Evolutionary conservation across 2,888 invertebrate species (phyloP), one percentile per base, ranked within the genome.

Genomic region (Odontothrips loti): DNA sequence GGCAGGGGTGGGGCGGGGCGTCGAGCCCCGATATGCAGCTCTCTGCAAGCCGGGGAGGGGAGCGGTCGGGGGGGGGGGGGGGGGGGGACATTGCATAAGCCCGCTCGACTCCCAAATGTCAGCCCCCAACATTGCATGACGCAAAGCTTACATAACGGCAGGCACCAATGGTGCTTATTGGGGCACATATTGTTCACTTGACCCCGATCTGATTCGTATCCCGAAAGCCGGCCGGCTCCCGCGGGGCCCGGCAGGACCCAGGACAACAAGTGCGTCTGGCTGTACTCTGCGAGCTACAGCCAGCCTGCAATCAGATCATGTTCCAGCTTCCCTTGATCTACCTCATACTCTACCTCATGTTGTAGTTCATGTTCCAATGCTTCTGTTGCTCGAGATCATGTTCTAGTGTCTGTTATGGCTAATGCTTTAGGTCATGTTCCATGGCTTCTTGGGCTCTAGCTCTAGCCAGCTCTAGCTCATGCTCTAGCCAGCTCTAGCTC

Each of bases 181-280:
- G 68, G 68, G 68, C 68, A 27, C 68, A 75, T 75, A 75, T 75
- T 75, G 68, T 75, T 75, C 68, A 75, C 68, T 75, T 75, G 68
- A 75, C 68, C 68, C 27, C 68, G 68, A 75, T 75, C 34, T 6
- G 34, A 43, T 43, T 9, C 27, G 27, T 27, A 12, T 23, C 68
- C 68, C 68, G 68, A 58, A 58, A 58, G 58, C 58, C 58, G 58
- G 58, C 17, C 51, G 51, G 51, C 51, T 51, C 15, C 51, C 51
- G 51, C 51, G 6, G 51, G 51, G 51, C 51, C 51, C 51, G 15
- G 6, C 51, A 11, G n/a, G n/a, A n/a, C n/a, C n/a, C n/a, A n/a
- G n/a, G n/a, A n/a, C n/a, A n/a, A n/a, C n/a, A n/a, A n/a, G n/a
- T n/a, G n/a, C n/a, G n/a, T n/a, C n/a, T n/a, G n/a, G n/a, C n/a